Evolutionary conservation across 1,140 invertebrate species (phyloP).

Genomic region (Drosophila yakuba): DNA sequence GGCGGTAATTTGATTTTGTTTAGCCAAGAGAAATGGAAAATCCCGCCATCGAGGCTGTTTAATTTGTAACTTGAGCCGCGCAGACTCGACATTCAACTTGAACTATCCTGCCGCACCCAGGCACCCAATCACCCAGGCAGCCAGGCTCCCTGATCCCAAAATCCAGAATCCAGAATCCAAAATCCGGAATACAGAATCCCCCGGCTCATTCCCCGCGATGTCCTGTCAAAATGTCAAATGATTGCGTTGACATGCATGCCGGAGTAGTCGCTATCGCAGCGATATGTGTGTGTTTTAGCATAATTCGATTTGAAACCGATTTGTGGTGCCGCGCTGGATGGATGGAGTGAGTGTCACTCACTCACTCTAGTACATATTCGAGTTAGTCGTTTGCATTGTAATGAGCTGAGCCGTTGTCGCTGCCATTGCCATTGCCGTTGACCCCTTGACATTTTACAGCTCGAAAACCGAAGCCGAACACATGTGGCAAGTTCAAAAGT

Average conservation of each 20-base stretch:
- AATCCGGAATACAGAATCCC: background rate
- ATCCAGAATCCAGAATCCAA: background rate
- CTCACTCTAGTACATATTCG: background rate
- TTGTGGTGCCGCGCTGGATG: conserved; percentile 9
- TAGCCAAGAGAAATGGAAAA: conserved; percentile 25
- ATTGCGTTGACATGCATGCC: conserved; percentile 71
- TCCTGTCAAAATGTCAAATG: conserved; percentile 82
- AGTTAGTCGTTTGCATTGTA: conserved; percentile 34
- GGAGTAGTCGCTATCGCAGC: conserved; percentile 38
- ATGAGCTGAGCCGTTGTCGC: conserved; percentile 17
- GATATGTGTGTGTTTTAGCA: conserved; percentile 44
- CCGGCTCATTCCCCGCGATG: background rate
- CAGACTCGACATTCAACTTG: conserved; percentile 50
- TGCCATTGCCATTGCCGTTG: conserved; percentile 39
- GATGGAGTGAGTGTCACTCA: conserved; percentile 57
- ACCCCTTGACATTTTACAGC: conserved; percentile 69
- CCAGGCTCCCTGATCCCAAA: background rate
- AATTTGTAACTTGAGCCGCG: conserved; percentile 60
- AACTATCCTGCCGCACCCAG: conserved; percentile 41
- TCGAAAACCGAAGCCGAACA: conserved; percentile 61
- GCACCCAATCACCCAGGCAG: conserved; percentile 13
- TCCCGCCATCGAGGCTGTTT: conserved; percentile 35
- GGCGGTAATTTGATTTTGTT: conserved; percentile 47
- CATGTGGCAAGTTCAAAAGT: conserved; percentile 81
- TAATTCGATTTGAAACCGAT: conserved; percentile 51